Conservation (phyloP, 2,888 invertebrate genomes). For the Synergus umbraculus region DNA sequence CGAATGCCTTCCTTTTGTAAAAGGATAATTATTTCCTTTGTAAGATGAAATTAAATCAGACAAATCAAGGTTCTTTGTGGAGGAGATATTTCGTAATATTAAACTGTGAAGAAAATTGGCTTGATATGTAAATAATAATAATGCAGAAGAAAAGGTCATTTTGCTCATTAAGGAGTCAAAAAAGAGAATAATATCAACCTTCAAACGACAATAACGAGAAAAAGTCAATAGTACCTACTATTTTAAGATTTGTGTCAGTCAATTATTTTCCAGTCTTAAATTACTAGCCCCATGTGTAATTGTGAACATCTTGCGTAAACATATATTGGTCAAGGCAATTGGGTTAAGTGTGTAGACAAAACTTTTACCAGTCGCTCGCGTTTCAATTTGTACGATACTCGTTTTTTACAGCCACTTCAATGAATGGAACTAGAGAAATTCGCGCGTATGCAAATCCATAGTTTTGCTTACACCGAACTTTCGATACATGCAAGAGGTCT, state of each 20-base stretch:
- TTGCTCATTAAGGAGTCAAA: no score
- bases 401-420: background rate
- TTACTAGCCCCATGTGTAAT: slow-evolving; percentile 4
- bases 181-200: no score
- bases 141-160: no score
- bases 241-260: slow-evolving; percentile 9
- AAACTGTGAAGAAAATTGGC: no score
- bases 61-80: no score
- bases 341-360: slow-evolving; percentile 61
- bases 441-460: background rate
- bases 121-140: no score
- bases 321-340: slow-evolving; percentile 74
- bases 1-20: no score
- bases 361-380: slow-evolving; percentile 17
- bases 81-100: no score
- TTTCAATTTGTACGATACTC: background rate
- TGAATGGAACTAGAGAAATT: background rate
- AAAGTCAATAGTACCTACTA: background rate
- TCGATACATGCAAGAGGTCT: background rate
- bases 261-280: slow-evolving; percentile 29
- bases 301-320: slow-evolving; percentile 52
- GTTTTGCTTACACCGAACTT: slow-evolving; percentile 10
- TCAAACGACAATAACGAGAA: background rate
- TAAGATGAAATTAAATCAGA: no score
- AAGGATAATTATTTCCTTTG: no score